Percentiles rank a stretch among this genome's conserved stretches.
phyloP scores from a whole-genome alignment of 2,113 vertebrate species.

The Trematomus loennbergii region DNA sequence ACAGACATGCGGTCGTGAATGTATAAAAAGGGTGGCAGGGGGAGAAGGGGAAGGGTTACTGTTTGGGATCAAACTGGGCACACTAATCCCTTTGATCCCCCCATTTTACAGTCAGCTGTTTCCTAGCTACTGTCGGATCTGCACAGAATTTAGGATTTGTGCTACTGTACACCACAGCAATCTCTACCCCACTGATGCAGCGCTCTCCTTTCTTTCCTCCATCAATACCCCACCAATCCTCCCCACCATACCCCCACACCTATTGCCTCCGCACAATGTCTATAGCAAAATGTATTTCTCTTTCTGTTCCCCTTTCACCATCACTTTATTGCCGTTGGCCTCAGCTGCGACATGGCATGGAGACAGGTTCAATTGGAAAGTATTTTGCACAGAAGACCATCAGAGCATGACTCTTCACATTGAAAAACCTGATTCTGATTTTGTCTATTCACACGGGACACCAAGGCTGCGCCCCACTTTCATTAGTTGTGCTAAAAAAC shows the following conservation, averaged over 20 bases:
- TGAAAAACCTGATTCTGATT: conserved; percentile 70
- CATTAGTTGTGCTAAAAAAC: conserved; percentile 61
- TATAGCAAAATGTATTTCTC: conserved; percentile 44
- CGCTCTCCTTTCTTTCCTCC: conserved; percentile 63
- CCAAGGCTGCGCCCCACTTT: conserved; percentile 67
- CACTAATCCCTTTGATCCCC: conserved; percentile 81
- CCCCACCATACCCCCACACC: neutral
- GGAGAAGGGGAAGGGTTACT: conserved; percentile 71
- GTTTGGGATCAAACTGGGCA: conserved; percentile 77
- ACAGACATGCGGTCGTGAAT: conserved; percentile 44
- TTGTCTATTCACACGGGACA: conserved; percentile 69
- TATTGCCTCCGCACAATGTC: conserved; percentile 36
- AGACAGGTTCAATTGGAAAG: conserved; percentile 62
- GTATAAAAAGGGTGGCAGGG: conserved; percentile 59
- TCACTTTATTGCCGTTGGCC: conserved; percentile 43
- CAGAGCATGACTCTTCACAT: conserved; percentile 49
- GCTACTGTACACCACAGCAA: conserved; percentile 78
- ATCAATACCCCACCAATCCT: conserved; percentile 49
- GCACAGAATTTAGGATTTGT: conserved; percentile 81
- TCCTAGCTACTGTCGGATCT: conserved; percentile 77
- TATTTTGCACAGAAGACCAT: conserved; percentile 57
- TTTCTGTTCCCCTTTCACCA: conserved; percentile 23
- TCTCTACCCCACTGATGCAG: conserved; percentile 70
- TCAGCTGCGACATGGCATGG: conserved; percentile 23
- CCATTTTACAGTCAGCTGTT: conserved; percentile 84